These are phyloP conservation scores for Neuroterus valhalla DNA, from an alignment of 1,140 invertebrate species.

Conservation along the genomic window DNA sequence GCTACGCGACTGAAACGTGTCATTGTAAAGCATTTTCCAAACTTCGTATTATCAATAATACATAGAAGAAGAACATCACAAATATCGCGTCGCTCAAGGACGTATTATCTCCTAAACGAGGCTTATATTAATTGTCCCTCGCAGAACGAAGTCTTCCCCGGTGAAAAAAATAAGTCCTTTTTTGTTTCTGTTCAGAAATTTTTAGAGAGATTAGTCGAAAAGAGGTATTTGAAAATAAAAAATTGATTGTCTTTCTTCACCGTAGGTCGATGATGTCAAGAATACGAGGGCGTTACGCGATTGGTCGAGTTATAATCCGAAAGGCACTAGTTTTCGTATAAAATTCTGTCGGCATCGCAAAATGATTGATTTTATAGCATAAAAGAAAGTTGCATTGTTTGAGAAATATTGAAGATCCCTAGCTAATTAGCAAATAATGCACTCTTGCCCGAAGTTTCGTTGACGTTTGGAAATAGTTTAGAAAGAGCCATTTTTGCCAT, in stretches of 20 bases:
- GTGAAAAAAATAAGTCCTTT: not conserved
- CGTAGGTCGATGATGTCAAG: slow-evolving; percentile 8
- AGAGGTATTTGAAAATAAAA: not conserved
- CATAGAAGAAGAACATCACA: slow-evolving; percentile 18
- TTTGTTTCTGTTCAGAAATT: not conserved
- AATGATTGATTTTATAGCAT: not conserved
- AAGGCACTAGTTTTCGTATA: slow-evolving; percentile 52
- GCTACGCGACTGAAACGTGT: too few relatives aligned
- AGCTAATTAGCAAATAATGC: slow-evolving; percentile 15
- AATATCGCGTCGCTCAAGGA: not conserved
- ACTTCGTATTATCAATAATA: slow-evolving; percentile 6
- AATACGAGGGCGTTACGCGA: slow-evolving; percentile 6
- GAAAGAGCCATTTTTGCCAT: slow-evolving; percentile 65
- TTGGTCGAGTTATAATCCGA: slow-evolving; percentile 46
- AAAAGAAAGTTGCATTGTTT: not conserved
- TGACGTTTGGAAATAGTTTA: slow-evolving; percentile 39
- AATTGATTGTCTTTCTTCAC: not conserved
- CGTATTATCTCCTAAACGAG: not conserved
- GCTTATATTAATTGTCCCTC: slow-evolving; percentile 6
- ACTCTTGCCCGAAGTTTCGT: slow-evolving; percentile 25
- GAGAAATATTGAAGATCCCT: not conserved
- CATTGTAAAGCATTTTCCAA: slow-evolving; percentile 11
- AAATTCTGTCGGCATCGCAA: slow-evolving; percentile 16
- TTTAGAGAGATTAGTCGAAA: too few relatives aligned
- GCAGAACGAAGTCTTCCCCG: slow-evolving; percentile 2